Conservation (phyloP, 2,888 invertebrate genomes). For the Hydriomena furcata region DNA sequence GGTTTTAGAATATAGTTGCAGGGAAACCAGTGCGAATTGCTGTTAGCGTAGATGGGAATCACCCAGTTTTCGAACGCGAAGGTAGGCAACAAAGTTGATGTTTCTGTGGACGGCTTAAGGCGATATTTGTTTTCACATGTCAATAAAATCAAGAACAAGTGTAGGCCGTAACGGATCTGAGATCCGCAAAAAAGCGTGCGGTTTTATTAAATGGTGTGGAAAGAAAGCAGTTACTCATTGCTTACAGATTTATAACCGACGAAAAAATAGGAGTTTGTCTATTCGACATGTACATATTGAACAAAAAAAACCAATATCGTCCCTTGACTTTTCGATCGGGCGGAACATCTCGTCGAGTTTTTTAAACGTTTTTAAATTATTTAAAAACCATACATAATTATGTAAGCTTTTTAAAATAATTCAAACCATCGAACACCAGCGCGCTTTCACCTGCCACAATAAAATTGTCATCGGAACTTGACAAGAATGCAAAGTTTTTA, state of each 20-base stretch:
- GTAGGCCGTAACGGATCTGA: slow-evolving; percentile 42
- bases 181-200: slow-evolving; percentile 30
- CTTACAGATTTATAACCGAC: neutral
- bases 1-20: slow-evolving; percentile 17
- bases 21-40: slow-evolving; percentile 34
- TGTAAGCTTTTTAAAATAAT: no score
- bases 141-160: slow-evolving; percentile 43
- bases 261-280: no score
- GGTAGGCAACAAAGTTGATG: neutral
- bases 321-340: no score
- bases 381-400: no score
- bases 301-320: no score
- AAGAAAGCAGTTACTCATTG: slow-evolving; percentile 9
- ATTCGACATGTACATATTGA: no score
- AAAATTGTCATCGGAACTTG: no score
- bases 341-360: no score
- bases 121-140: slow-evolving; percentile 37
- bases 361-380: no score
- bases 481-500: no score
- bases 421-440: no score
- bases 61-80: slow-evolving; percentile 5
- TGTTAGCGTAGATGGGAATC: slow-evolving; percentile 19
- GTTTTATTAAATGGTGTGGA: slow-evolving; percentile 32
- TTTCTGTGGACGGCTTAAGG: neutral
- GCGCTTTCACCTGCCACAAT: no score